Evolutionary conservation across 92 coral and sea anemone genomes (phyloP), one percentile per base, ranked within the genome.

Genomic region (Metridium senile): DNA sequence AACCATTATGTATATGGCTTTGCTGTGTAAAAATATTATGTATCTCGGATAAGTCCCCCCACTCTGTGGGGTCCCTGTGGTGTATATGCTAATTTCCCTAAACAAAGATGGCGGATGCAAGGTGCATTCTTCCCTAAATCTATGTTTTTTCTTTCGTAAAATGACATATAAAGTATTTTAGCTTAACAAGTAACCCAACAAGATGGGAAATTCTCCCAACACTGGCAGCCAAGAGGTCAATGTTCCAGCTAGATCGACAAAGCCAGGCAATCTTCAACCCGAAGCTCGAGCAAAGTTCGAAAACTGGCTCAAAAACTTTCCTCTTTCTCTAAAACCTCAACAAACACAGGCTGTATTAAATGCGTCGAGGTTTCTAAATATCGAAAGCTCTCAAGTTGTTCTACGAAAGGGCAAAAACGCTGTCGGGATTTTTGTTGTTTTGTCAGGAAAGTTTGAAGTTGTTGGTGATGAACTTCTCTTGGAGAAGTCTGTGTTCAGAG

Each of bases 401-500:
- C 30, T 91, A 1, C 68, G 49, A 16, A 91, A 91, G 58, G 93
- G 89, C 10, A 79, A 78, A 18, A 88, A 85, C 9, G 70, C 90
- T 17, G 68, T 72, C 52, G 97, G 97, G 27, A 85, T 91, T 29
- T 81, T 69, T 68, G 81, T 91, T 30, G 85, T 91, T 8, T 78
- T 86, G 69, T 89, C 93, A 13, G 97, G 97, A 21, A 76, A 75
- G 61, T 83, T 85, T 1, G 81, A 76, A 34, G 89, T 85, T 22
- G 22, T 84, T 13, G 81, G 90, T 35, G 90, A 91, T 49, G 77
- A 74, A 62, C n/a, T n/a, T n/a, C n/a, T n/a, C n/a, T n/a, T n/a
- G n/a, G 70, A 85, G 62, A 72, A 81, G 77, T 79, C 74, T 74
- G 87, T 89, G 11, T 30, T 91, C 32, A 71, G 93, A 58, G 88